Percentiles rank a stretch among this genome's conserved stretches.
These are phyloP conservation scores for Brachyptera putata DNA, from an alignment of 2,888 invertebrate genomes.

Conservation along the genomic window DNA sequence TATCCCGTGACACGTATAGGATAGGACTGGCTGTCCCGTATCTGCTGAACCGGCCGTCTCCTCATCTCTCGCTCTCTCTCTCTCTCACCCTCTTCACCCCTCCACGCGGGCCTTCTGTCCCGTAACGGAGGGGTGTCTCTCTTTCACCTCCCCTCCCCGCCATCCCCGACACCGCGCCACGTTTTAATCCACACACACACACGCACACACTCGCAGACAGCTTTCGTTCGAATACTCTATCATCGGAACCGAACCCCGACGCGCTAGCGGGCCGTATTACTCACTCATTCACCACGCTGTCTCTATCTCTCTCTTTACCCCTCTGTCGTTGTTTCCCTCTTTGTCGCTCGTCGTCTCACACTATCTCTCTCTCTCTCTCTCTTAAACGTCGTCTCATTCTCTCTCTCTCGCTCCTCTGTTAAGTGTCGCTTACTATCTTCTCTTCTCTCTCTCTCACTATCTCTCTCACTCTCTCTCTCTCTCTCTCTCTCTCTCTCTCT, in stretches of 20 bases:
- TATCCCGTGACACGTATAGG: not conserved
- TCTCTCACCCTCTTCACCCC: constrained; percentile 43
- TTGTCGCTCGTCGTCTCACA: too few relatives aligned
- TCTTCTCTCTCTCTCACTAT: too few relatives aligned
- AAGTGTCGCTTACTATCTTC: too few relatives aligned
- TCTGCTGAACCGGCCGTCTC: not conserved
- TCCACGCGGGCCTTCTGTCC: not conserved
- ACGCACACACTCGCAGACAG: not conserved
- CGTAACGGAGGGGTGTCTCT: not conserved
- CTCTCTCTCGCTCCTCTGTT: not conserved
- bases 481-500: too few relatives aligned
- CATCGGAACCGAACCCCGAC: not conserved
- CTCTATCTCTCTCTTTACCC: too few relatives aligned
- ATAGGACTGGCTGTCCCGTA: not conserved
- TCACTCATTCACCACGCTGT: too few relatives aligned
- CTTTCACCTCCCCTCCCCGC: not conserved
- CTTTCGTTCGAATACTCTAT: too few relatives aligned
- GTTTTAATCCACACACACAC: too few relatives aligned
- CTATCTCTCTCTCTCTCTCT: too few relatives aligned
- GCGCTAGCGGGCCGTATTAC: too few relatives aligned
- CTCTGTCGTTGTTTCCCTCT: not conserved
- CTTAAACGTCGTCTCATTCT: too few relatives aligned
- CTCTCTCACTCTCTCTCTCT: not conserved
- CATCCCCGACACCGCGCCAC: too few relatives aligned
- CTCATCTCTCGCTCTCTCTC: constrained; percentile 2